These are phyloP conservation scores for Neoaliturus tenellus DNA, from an alignment of 2,888 invertebrate species.

Conservation along the genomic window DNA sequence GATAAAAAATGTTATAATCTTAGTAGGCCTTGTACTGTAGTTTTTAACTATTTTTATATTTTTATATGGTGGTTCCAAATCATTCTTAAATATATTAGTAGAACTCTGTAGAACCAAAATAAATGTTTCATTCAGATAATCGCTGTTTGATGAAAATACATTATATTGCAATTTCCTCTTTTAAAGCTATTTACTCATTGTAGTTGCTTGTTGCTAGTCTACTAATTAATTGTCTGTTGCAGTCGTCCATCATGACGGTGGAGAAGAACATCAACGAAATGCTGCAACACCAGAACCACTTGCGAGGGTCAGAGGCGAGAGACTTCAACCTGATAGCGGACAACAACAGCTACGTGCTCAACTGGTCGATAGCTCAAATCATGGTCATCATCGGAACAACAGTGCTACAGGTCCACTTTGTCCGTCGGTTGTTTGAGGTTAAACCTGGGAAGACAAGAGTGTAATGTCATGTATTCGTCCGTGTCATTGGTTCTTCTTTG, in stretches of 20 bases:
- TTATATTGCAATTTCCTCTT: too few relatives aligned
- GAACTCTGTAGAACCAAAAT: too few relatives aligned
- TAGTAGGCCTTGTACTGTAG: too few relatives aligned
- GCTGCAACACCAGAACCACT: slow-evolving; percentile 88
- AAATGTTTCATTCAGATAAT: too few relatives aligned
- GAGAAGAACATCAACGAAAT: slow-evolving; percentile 92
- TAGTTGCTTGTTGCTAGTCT: too few relatives aligned
- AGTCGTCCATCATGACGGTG: slow-evolving; percentile 85
- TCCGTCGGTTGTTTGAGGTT: slow-evolving; percentile 91
- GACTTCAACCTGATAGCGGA: slow-evolving; percentile 88
- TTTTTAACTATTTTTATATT: too few relatives aligned
- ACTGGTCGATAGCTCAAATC: slow-evolving; percentile 93
- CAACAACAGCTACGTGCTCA: slow-evolving; percentile 91
- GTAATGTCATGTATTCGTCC: background rate
- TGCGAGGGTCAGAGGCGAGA: slow-evolving; percentile 86
- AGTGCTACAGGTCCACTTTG: slow-evolving; percentile 89
- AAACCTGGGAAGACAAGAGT: slow-evolving; percentile 71
- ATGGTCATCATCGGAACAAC: slow-evolving; percentile 87
- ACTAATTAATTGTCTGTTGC: too few relatives aligned
- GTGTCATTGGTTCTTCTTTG: background rate
- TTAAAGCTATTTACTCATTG: too few relatives aligned
- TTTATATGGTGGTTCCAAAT: too few relatives aligned
- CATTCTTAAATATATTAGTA: too few relatives aligned
- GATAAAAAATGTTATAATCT: too few relatives aligned
- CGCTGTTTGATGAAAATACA: too few relatives aligned